Conservation (phyloP, 2,888 invertebrate species). For the Drosophila infuscata region DNA sequence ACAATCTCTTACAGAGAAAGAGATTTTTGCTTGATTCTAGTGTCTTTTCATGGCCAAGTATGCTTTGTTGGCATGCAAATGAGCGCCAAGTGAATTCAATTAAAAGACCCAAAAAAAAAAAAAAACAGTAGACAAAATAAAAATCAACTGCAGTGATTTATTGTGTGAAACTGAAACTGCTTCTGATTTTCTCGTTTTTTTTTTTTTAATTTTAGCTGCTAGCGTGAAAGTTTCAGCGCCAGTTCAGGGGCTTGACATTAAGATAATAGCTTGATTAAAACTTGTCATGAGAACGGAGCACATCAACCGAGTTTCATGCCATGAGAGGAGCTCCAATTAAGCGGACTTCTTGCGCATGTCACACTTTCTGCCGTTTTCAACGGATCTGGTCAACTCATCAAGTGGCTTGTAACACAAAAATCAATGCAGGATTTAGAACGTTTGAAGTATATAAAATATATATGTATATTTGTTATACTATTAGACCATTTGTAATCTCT, state of each 20-base stretch:
- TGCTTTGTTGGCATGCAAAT: slow-evolving; percentile 56
- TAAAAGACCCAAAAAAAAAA: slow-evolving; percentile 41
- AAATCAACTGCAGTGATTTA: slow-evolving; percentile 72
- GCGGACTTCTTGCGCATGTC: slow-evolving; percentile 45
- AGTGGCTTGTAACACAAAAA: neutral
- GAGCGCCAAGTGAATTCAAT: slow-evolving; percentile 60
- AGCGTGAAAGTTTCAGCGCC: slow-evolving; percentile 65
- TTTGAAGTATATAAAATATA: no score
- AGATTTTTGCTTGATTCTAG: neutral
- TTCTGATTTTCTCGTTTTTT: slow-evolving; percentile 11
- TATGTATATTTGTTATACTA: neutral
- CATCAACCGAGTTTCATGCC: slow-evolving; percentile 24
- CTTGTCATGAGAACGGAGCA: slow-evolving; percentile 73
- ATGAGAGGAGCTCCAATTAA: slow-evolving; percentile 64
- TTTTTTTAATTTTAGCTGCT: slow-evolving; percentile 18
- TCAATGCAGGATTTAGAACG: neutral
- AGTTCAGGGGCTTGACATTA: slow-evolving; percentile 60
- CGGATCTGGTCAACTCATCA: neutral
- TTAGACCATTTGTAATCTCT: neutral
- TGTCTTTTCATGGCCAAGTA: slow-evolving; percentile 60
- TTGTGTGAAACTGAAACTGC: slow-evolving; percentile 76
- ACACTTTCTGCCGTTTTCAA: slow-evolving; percentile 11
- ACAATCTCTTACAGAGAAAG: neutral
- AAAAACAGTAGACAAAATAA: slow-evolving; percentile 34
- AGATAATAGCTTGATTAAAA: slow-evolving; percentile 80